Evolutionary conservation across 2,797 vertebrate species (phyloP).

Genomic region (Micromesistius poutassou): DNA sequence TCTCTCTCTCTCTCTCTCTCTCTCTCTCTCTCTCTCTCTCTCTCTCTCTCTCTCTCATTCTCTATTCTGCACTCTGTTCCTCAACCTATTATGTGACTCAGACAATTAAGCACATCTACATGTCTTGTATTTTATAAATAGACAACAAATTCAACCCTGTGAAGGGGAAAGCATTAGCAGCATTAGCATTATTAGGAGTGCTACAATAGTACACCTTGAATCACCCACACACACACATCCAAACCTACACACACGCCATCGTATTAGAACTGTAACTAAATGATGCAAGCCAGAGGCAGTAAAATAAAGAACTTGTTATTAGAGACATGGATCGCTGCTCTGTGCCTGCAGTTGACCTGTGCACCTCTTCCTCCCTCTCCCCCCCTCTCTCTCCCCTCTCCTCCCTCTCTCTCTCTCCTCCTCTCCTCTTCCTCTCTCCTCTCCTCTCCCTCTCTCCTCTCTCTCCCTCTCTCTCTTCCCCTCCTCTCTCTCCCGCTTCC

Average conservation of each 20-base stretch:
- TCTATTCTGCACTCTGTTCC: slow-evolving; percentile 1
- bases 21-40: neutral
- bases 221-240: neutral
- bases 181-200: no score
- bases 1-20: neutral
- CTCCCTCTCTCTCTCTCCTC: neutral
- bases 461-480: neutral
- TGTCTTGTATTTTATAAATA: no score
- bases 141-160: no score
- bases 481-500: no score
- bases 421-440: no score
- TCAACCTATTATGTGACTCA: neutral
- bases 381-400: neutral
- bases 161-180: no score
- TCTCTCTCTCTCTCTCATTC: neutral
- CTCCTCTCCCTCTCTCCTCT: no score
- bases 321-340: neutral
- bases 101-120: neutral
- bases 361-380: neutral
- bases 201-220: neutral
- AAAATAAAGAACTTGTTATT: neutral
- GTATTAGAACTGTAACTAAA: neutral
- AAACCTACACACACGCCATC: neutral
- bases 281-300: no score
- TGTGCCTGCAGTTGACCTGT: neutral